A percentile compares a stretch with the other conserved stretches of the same genome.
Evolutionary conservation across 1,140 invertebrate genomes (phyloP).

Genomic region (Gryllus bimaculatus): DNA sequence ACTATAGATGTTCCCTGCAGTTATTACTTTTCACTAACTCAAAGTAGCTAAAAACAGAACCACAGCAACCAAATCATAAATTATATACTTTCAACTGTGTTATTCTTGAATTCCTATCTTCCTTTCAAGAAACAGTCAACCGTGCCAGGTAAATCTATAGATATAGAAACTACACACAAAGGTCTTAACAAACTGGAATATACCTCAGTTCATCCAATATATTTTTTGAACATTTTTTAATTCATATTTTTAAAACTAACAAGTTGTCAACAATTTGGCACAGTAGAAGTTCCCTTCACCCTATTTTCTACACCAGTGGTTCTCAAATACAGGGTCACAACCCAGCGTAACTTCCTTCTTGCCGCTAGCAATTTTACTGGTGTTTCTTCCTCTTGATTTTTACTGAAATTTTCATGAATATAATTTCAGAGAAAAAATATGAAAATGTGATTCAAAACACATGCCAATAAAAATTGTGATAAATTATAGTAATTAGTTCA

Average conservation of each 20-base stretch:
- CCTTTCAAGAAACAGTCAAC: neutral
- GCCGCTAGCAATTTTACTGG: neutral
- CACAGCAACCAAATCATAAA: neutral
- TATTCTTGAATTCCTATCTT: neutral
- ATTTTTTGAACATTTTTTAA: neutral
- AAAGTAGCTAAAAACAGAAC: no score
- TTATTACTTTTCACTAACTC: no score
- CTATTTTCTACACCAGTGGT: neutral
- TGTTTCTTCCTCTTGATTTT: neutral
- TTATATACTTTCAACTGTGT: neutral
- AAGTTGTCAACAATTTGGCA: constrained; percentile 18
- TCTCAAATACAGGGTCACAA: no score
- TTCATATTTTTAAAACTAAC: constrained; percentile 10
- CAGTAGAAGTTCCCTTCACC: neutral
- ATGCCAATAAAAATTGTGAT: neutral
- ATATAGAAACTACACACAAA: neutral
- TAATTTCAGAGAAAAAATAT: neutral
- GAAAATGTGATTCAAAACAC: neutral
- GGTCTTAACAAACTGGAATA: neutral
- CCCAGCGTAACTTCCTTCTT: neutral
- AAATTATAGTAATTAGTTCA: no score
- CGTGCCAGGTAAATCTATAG: neutral
- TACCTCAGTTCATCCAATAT: neutral
- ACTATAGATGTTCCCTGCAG: no score
- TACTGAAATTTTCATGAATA: neutral